Percentiles rank a stretch among this genome's conserved stretches.
Evolutionary conservation across 2,888 invertebrate genomes (phyloP).

Genomic region (Digitonthophagus gazella): DNA sequence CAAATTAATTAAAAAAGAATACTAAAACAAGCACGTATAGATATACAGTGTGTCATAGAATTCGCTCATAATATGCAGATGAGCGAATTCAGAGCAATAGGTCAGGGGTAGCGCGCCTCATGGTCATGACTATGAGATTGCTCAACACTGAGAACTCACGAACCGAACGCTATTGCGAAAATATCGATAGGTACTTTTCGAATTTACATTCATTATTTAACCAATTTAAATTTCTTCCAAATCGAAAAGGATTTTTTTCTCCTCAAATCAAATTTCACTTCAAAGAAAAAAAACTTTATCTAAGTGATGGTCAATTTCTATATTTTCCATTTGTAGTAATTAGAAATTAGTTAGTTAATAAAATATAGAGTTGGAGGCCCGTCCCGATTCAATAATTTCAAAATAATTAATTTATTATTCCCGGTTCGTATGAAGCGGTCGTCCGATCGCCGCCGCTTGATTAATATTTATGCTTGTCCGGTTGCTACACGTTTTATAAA

Average conservation of each 20-base stretch:
- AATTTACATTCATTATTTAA: too few species aligned
- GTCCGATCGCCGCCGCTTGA: neutral
- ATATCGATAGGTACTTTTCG: neutral
- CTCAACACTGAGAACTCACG: neutral
- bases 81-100: constrained; percentile 39
- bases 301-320: too few species aligned
- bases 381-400: neutral
- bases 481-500: neutral
- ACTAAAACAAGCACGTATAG: constrained; percentile 12
- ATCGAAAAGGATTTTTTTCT: neutral
- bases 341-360: too few species aligned
- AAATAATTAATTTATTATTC: constrained; percentile 5
- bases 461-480: neutral
- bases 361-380: neutral
- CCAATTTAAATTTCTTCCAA: too few species aligned
- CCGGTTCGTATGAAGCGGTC: neutral
- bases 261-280: too few species aligned
- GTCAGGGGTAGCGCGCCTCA: constrained; percentile 40
- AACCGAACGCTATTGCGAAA: neutral
- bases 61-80: constrained; percentile 25
- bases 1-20: constrained; percentile 15
- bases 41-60: constrained; percentile 12
- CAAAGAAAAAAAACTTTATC: too few species aligned
- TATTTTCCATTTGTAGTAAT: too few species aligned
- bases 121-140: constrained; percentile 34